Percentiles rank a stretch among this genome's conserved stretches.
phyloP scores from a whole-genome alignment of 2,888 invertebrate genomes.

The Ypsolopha scabrella region DNA sequence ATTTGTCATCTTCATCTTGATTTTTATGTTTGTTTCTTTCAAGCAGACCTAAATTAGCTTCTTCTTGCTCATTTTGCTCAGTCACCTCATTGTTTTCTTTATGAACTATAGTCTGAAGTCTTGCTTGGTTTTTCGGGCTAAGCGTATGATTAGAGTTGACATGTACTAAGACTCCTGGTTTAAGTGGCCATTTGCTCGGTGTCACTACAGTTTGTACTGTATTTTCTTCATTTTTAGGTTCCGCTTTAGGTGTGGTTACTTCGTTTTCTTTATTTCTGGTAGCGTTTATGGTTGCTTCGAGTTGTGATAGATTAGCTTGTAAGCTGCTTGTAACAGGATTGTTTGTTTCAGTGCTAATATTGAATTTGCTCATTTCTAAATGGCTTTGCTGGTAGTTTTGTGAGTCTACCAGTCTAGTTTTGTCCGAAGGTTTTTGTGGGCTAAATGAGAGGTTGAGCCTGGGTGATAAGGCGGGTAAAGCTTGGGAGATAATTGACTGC shows the following conservation, averaged over 20 bases:
- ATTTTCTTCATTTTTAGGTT: slow-evolving; percentile 30
- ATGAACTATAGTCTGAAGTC: slow-evolving; percentile 27
- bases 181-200: slow-evolving; percentile 85
- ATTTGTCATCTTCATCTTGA: slow-evolving; percentile 21
- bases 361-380: slow-evolving; percentile 48
- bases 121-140: slow-evolving; percentile 66
- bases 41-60: slow-evolving; percentile 46
- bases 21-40: slow-evolving; percentile 41
- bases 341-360: slow-evolving; percentile 2
- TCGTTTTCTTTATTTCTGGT: slow-evolving; percentile 18
- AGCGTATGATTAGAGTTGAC: slow-evolving; percentile 85
- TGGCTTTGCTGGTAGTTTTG: slow-evolving; percentile 27
- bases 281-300: slow-evolving; percentile 35
- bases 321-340: slow-evolving; percentile 17
- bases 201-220: slow-evolving; percentile 50
- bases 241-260: slow-evolving; percentile 27
- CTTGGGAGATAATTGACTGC: slow-evolving; percentile 68
- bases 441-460: slow-evolving; percentile 54
- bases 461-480: slow-evolving; percentile 61
- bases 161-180: slow-evolving; percentile 90
- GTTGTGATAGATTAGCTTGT: slow-evolving; percentile 35
- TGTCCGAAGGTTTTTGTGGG: slow-evolving; percentile 50
- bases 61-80: slow-evolving; percentile 16
- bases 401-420: slow-evolving; percentile 54
- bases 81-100: slow-evolving; percentile 13